Evolutionary conservation across 1,140 invertebrate genomes (phyloP), one percentile per base, ranked within the genome.

Genomic region (Macrosteles quadrilineatus): DNA sequence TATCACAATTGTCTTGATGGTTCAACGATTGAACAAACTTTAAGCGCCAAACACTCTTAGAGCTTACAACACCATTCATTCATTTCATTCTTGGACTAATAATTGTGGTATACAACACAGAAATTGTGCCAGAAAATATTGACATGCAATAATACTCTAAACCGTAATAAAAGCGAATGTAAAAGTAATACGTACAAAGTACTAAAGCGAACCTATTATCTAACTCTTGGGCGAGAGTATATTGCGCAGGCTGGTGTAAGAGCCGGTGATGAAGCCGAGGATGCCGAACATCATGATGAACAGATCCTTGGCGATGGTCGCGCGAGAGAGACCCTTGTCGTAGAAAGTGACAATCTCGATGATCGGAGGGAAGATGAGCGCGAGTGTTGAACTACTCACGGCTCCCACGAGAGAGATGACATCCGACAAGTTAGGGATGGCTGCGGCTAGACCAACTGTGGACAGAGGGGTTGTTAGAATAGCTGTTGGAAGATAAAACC

Each of bases 391-490:
- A 76, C 93, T 95, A 77, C 91, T 93, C 45, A 97, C 87, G 12
- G 96, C 93, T 6, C 96, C 96, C 27, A 97, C 93, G 31, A 97
- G 82, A 0, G 94, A 94, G 59, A 98, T 98, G 45, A 97, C 90
- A 27, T 93, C 85, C 64, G 94, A 93, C 68, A 98, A 81, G 80
- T 96, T 91, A 6, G 94, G 94, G 77, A 97, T 91, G 14, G 90
- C 83, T 12, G 89, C 87, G 2, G 95, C 95, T 68, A 96, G 82
- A n/a, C 86, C 78, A 86, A 95, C 92, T 94, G 81, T n/a, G n/a
- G n/a, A n/a, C n/a, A n/a, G n/a, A n/a, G n/a, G n/a, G n/a, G n/a
- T n/a, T n/a, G n/a, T n/a, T n/a, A n/a, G n/a, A n/a, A n/a, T n/a
- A n/a, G n/a, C n/a, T n/a, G n/a, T n/a, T n/a, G n/a, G n/a, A n/a